Evolutionary conservation across 2,113 vertebrate genomes (phyloP).

Genomic region (Hippocampus guttulatus): DNA sequence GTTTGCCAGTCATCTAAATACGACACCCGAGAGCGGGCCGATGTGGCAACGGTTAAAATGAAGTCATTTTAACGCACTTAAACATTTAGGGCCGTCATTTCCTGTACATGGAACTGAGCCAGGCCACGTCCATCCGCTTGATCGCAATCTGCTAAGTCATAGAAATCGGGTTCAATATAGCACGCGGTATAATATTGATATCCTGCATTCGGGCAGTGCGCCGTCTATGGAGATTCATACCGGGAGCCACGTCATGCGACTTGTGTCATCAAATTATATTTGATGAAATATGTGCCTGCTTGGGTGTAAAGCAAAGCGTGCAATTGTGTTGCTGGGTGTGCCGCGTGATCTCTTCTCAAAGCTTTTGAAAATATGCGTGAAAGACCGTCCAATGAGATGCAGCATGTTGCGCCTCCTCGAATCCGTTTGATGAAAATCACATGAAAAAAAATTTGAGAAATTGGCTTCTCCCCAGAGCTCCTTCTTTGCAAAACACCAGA

Average conservation of each 20-base stretch:
- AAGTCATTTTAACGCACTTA: too few relatives aligned
- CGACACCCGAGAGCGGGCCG: too few relatives aligned
- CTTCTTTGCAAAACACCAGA: constrained; percentile 28
- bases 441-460: constrained; percentile 23
- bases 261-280: constrained; percentile 48
- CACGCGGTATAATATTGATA: too few relatives aligned
- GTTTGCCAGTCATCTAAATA: too few relatives aligned
- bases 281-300: constrained; percentile 54
- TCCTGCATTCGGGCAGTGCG: too few relatives aligned
- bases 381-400: constrained; percentile 10
- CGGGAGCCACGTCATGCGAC: constrained; percentile 25
- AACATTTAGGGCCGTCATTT: too few relatives aligned
- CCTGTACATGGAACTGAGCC: too few relatives aligned
- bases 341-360: constrained; percentile 1
- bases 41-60: too few relatives aligned
- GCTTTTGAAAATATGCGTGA: constrained; percentile 11
- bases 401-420: constrained; percentile 14
- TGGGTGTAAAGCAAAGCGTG: constrained; percentile 32
- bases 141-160: too few relatives aligned
- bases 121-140: too few relatives aligned
- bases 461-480: constrained; percentile 7
- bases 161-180: background rate
- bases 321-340: constrained; percentile 7
- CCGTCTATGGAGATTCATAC: constrained; percentile 21
- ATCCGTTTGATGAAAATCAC: constrained; percentile 28